Conservation (phyloP, 37 sponge, comb jelly and placozoan species). For the Ephydatia muelleri region DNA sequence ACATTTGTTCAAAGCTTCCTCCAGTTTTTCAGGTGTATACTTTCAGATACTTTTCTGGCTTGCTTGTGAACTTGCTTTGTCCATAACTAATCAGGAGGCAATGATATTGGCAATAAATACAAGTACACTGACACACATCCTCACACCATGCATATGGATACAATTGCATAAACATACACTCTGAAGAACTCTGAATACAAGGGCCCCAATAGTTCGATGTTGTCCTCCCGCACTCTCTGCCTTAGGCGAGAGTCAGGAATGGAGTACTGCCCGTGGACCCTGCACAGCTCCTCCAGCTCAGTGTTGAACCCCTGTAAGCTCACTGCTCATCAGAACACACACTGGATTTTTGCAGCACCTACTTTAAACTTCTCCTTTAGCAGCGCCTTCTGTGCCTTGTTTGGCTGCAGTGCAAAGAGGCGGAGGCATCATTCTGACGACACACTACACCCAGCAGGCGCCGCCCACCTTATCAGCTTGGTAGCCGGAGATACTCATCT, state of each 20-base stretch:
- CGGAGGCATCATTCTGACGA: neutral
- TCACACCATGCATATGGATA: no score
- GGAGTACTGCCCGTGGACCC: constrained; percentile 79
- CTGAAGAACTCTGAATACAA: constrained; percentile 64
- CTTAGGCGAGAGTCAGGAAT: constrained; percentile 80
- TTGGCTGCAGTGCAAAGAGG: constrained; percentile 36
- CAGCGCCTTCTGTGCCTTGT: constrained; percentile 56
- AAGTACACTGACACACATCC: neutral
- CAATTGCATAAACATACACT: constrained; percentile 57
- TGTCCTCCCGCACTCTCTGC: constrained; percentile 53
- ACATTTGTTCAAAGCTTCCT: constrained; percentile 59
- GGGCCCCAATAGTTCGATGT: constrained; percentile 56
- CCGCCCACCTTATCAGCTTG: constrained; percentile 28
- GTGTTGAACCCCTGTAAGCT: constrained; percentile 80
- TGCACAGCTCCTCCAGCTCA: constrained; percentile 81
- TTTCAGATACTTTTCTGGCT: constrained; percentile 93
- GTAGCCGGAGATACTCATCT: neutral
- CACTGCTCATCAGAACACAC: neutral
- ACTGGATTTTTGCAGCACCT: neutral
- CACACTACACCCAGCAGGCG: neutral
- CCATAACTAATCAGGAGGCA: constrained; percentile 59
- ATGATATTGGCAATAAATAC: neutral
- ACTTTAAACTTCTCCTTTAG: constrained; percentile 94
- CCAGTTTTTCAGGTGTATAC: constrained; percentile 66
- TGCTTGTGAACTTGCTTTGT: constrained; percentile 75